Evolutionary conservation across 2,113 vertebrate species (phyloP).

Genomic region (Falcunculus frontatus): DNA sequence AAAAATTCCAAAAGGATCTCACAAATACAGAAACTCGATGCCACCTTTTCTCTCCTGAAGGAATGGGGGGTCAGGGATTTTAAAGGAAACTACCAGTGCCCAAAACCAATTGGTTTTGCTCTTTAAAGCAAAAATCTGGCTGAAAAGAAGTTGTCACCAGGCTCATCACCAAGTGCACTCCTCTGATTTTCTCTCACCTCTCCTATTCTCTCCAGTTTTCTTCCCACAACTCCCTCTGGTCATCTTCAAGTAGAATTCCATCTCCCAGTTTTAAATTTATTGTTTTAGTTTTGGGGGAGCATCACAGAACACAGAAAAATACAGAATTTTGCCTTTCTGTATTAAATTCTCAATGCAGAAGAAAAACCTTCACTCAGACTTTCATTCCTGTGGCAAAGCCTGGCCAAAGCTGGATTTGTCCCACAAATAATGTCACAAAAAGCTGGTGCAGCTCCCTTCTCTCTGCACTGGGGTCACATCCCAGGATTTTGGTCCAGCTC

Average conservation of each 20-base stretch:
- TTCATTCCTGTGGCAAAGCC: background rate
- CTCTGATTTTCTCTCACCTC: background rate
- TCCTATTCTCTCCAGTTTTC: background rate
- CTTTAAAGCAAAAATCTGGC: background rate
- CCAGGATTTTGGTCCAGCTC: background rate
- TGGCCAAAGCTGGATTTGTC: background rate
- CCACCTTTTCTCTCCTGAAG: background rate
- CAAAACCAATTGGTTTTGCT: background rate
- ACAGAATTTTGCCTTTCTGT: background rate
- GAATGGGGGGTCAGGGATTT: background rate
- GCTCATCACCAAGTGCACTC: background rate
- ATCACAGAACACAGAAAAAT: background rate
- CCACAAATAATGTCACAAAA: background rate
- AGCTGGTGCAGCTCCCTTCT: no score
- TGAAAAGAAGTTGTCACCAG: background rate
- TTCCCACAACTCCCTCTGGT: background rate
- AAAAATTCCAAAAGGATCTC: background rate
- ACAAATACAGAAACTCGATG: background rate
- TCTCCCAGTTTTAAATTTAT: background rate
- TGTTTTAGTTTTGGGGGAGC: background rate
- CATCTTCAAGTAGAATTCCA: background rate
- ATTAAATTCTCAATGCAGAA: background rate
- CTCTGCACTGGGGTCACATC: background rate
- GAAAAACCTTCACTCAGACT: background rate
- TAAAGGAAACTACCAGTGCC: background rate